Evolutionary conservation across 2,797 vertebrate species (phyloP).

Genomic region (Eulemur coronatus): DNA sequence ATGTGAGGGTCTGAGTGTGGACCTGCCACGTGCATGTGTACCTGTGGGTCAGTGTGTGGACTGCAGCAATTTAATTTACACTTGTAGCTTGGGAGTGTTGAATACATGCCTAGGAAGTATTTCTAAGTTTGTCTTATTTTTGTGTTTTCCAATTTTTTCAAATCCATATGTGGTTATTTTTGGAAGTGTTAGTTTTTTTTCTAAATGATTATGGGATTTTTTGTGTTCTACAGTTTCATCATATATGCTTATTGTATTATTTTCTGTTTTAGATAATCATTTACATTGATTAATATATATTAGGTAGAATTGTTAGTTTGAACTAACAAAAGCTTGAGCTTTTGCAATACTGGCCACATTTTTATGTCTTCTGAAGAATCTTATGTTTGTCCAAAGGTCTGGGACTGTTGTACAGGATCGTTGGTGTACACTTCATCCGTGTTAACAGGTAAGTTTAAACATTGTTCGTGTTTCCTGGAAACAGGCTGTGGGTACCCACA

Average conservation of each 20-base stretch:
- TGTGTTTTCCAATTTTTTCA: background rate
- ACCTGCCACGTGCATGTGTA: too few species aligned
- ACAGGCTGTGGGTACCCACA: rapidly evolving
- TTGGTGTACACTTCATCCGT: conserved; percentile 90
- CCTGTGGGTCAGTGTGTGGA: background rate
- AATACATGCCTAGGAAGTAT: background rate
- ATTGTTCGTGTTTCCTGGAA: background rate
- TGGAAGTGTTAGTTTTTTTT: background rate
- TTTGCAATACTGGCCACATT: background rate
- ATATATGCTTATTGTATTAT: background rate
- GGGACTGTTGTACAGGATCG: conserved; percentile 85
- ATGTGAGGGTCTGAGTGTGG: background rate
- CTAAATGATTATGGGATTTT: background rate
- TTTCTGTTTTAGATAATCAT: background rate
- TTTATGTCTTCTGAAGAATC: background rate
- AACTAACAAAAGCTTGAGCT: background rate
- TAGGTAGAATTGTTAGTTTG: background rate
- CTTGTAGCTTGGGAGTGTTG: background rate
- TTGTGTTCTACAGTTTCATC: background rate
- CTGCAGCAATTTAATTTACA: background rate
- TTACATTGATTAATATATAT: background rate
- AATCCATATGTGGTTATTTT: background rate
- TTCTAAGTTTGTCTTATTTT: background rate
- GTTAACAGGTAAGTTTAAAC: conserved; percentile 87
- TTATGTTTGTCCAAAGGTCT: conserved; percentile 85